Base-by-base conservation (phyloP, 2,888 invertebrate genomes). In the Eupithecia vulgata region DNA sequence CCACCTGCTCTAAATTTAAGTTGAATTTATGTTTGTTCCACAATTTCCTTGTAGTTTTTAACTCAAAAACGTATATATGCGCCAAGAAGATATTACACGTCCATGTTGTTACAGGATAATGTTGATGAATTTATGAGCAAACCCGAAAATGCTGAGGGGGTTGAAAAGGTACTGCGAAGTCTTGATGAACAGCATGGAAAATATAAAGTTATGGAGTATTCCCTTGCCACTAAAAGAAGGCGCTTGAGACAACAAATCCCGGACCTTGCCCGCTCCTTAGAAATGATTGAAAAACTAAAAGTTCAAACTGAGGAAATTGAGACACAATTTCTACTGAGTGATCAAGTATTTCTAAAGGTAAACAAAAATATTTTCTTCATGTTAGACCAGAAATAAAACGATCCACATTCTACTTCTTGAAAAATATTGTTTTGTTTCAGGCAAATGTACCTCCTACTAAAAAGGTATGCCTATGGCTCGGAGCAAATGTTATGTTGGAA, bases 191-290 rank as follows among this genome's bases (percentile, higher is more conserved):
- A 97, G 87, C 98, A 99, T 93, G 97, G 97, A 75, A 99, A 99
- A 95, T 99, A 99, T 90, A 99, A 99, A 93, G 98, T 98, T 88
- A 98, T 99, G 98, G 99, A 99, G 92, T 97, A 96, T 83, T 99
- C 98, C 90, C 95, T 99, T 79, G 95, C 96, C 70, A 97, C 98
- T 17, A 98, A 98, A 83, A 97, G 98, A 80, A 96, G 97, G 84
- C 96, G 98, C 90, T 94, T 99, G 74, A 97, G 97, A 83, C 96
- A 96, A 73, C 99, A 99, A 94, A 97, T 99, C 80, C 99, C 99
- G n/a, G 99, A 99, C 88, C 95, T 99, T 80, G 97, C 97, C 82
- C 96, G 98, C 78, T 98, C 99, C 0, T 89, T 99, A 81, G 97
- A 98, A 87, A 98, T 99, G 96, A 97, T 99, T 77, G 96, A 97